These are phyloP conservation scores for Drosophila saltans DNA, from an alignment of 1,140 invertebrate species.

Conservation along the genomic window DNA sequence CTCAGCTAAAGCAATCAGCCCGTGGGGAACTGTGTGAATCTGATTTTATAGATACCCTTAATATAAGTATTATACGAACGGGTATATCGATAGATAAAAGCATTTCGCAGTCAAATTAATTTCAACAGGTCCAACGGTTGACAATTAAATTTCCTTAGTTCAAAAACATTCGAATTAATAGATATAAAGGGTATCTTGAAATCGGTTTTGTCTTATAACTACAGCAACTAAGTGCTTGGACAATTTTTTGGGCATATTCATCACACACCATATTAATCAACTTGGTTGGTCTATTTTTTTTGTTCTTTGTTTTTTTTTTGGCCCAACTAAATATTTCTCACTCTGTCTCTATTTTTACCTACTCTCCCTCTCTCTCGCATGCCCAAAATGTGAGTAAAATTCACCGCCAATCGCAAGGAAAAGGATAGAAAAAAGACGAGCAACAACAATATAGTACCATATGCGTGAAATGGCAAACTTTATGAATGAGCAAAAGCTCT, in stretches of 20 bases:
- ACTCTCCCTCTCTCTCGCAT: neutral
- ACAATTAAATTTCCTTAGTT: no score
- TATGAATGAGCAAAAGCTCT: conserved; percentile 60
- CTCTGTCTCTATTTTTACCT: neutral
- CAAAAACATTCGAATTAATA: no score
- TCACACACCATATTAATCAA: conserved; percentile 73
- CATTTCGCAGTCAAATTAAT: neutral
- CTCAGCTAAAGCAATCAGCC: conserved; percentile 46
- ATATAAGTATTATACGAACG: neutral
- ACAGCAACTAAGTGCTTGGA: conserved; percentile 23
- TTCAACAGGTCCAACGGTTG: no score
- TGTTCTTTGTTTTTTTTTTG: neutral
- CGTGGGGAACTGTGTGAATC: conserved; percentile 38
- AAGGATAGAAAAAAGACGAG: conserved; percentile 34
- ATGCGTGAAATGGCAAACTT: conserved; percentile 25
- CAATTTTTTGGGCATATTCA: conserved; percentile 50
- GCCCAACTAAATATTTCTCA: neutral
- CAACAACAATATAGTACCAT: conserved; percentile 3
- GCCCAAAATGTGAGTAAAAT: conserved; percentile 9
- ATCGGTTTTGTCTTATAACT: conserved; percentile 12
- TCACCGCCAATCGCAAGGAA: conserved; percentile 39
- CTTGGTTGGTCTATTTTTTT: conserved; percentile 47
- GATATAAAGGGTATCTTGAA: neutral
- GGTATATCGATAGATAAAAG: neutral
- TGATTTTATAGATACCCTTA: neutral